A percentile compares a stretch with the other conserved stretches of the same genome.
phyloP scores from a whole-genome alignment of 2,888 invertebrate genomes.

The Hipparchia sbordonii region DNA sequence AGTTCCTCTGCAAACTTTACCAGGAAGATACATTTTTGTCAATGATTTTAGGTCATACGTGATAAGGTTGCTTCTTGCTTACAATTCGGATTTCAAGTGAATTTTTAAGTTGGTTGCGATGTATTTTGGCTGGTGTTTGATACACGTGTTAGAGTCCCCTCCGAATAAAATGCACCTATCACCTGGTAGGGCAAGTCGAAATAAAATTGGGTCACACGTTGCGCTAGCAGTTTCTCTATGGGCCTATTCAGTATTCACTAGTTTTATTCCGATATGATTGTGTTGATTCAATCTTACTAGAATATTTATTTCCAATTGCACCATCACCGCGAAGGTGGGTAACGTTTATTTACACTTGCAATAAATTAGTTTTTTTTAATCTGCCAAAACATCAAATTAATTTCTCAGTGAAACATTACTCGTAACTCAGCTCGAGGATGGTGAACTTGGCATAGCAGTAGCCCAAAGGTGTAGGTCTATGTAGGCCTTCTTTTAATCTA shows the following conservation, averaged over 20 bases:
- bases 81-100: not conserved
- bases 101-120: slow-evolving; percentile 42
- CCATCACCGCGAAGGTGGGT: too few species aligned
- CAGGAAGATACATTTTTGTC: not conserved
- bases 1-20: slow-evolving; percentile 52
- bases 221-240: slow-evolving; percentile 57
- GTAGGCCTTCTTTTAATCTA: too few species aligned
- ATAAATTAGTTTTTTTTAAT: too few species aligned
- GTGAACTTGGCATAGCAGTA: too few species aligned
- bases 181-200: slow-evolving; percentile 64
- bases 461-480: too few species aligned
- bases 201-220: slow-evolving; percentile 79
- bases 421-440: too few species aligned
- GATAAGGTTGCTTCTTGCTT: slow-evolving; percentile 28
- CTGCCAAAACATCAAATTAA: too few species aligned
- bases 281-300: slow-evolving; percentile 28
- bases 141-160: slow-evolving; percentile 68
- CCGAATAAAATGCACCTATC: slow-evolving; percentile 67
- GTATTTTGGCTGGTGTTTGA: slow-evolving; percentile 57
- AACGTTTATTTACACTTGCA: too few species aligned
- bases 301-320: not conserved
- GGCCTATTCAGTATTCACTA: slow-evolving; percentile 27
- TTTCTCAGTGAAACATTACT: too few species aligned
- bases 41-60: not conserved
- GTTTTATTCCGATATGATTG: slow-evolving; percentile 30